Evolutionary conservation across 2,888 invertebrate genomes (phyloP).

Genomic region (Malthinus seriepunctatus): DNA sequence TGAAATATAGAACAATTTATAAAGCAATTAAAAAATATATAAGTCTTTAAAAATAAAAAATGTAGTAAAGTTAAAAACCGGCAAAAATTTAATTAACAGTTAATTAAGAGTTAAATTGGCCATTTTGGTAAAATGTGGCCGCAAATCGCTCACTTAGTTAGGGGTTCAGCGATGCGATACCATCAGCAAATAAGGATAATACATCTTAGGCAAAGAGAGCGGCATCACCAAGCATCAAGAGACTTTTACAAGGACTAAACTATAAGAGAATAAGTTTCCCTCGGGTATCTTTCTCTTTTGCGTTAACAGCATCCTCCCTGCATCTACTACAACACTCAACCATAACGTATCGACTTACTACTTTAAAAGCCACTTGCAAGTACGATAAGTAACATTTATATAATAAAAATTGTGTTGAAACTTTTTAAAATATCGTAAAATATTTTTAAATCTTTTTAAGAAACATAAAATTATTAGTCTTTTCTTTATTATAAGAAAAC

Average conservation of each 20-base stretch:
- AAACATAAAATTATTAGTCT: no score
- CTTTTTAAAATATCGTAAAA: no score
- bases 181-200: slow-evolving; percentile 21
- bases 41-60: no score
- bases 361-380: slow-evolving; percentile 21
- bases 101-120: slow-evolving; percentile 20
- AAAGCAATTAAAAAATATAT: no score
- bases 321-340: slow-evolving; percentile 22
- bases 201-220: slow-evolving; percentile 20
- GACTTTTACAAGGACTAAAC: slow-evolving; percentile 18
- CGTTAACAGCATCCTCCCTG: slow-evolving; percentile 23
- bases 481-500: no score
- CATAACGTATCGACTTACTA: slow-evolving; percentile 27
- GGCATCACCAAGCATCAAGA: slow-evolving; percentile 19
- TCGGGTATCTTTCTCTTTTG: slow-evolving; percentile 20
- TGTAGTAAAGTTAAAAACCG: not conserved
- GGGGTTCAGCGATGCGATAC: slow-evolving; percentile 15
- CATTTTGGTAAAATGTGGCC: slow-evolving; percentile 11
- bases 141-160: slow-evolving; percentile 17
- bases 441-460: no score
- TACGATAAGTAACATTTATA: slow-evolving; percentile 22
- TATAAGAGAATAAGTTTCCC: slow-evolving; percentile 26
- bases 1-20: no score
- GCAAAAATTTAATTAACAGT: slow-evolving; percentile 21
- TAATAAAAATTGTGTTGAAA: no score